These are phyloP conservation scores for Lepus americanus DNA, from an alignment of 2,113 vertebrate genomes.

Conservation along the genomic window DNA sequence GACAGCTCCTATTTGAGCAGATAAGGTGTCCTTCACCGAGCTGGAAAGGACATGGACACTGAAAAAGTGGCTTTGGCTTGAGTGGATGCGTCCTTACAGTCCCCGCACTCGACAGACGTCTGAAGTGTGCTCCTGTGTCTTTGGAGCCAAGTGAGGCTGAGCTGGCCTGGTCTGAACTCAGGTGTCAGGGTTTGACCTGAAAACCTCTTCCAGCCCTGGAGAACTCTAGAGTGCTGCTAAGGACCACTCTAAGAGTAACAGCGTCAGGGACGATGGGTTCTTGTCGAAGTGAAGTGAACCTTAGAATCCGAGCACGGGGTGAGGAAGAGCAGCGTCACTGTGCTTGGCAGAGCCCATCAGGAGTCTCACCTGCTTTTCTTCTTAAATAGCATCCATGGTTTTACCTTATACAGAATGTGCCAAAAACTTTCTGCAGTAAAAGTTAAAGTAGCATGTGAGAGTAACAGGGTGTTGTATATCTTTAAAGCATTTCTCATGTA, in stretches of 20 bases:
- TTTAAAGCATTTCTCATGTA: not conserved
- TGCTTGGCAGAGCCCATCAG: not conserved
- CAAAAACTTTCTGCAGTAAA: not conserved
- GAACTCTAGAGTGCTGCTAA: not conserved
- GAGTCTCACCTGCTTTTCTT: not conserved
- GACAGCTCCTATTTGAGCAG: not conserved
- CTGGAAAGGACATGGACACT: not conserved
- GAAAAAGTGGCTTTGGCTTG: constrained; percentile 9
- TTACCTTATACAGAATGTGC: not conserved
- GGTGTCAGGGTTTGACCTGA: not conserved
- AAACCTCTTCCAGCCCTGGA: not conserved
- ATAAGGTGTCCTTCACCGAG: not conserved
- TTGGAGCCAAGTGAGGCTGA: not conserved
- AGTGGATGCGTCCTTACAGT: not conserved
- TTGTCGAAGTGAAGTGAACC: not conserved
- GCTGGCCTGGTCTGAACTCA: not conserved
- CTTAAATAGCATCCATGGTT: not conserved
- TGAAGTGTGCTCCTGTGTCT: not conserved
- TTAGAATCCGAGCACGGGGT: not conserved
- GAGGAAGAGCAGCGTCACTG: not conserved
- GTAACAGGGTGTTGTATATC: not conserved
- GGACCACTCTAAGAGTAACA: not conserved
- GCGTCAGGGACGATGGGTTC: rapidly evolving
- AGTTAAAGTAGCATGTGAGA: not conserved
- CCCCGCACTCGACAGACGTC: not conserved